Evolutionary conservation across 2,113 vertebrate genomes (phyloP).

Genomic region (Calyptommatus sinebrachiatus): DNA sequence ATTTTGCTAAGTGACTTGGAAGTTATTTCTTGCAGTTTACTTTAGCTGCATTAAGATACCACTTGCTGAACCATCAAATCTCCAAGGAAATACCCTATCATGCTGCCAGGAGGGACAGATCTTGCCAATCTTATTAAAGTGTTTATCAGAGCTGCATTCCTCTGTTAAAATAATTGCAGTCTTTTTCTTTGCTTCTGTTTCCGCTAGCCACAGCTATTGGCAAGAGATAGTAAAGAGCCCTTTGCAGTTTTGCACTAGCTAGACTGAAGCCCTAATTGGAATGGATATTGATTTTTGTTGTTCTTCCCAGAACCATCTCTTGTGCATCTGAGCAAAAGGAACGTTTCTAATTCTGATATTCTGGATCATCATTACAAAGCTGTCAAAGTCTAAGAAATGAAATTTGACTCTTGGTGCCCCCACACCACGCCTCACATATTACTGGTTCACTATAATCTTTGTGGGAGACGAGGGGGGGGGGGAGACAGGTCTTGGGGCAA

Average conservation of each 20-base stretch:
- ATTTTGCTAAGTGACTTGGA: not conserved
- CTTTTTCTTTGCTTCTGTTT: not conserved
- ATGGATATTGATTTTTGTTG: not conserved
- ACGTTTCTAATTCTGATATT: constrained; percentile 15
- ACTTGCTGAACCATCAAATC: not conserved
- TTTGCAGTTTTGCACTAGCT: not conserved
- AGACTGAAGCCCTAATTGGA: not conserved
- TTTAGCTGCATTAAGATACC: not conserved
- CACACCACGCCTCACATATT: not conserved
- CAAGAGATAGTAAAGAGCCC: constrained; percentile 20
- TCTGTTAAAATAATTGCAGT: not conserved
- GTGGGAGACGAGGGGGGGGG: not conserved
- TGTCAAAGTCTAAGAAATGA: not conserved
- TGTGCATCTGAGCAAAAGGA: not conserved
- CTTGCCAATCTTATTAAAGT: not conserved
- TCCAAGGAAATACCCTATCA: not conserved
- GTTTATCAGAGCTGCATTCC: not conserved
- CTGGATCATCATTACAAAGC: not conserved
- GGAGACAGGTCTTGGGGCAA: not conserved
- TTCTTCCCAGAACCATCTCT: not conserved
- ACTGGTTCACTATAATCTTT: not conserved
- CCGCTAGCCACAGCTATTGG: not conserved
- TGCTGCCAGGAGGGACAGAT: not conserved
- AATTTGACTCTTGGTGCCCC: not conserved
- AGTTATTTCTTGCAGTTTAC: constrained; percentile 2